These are phyloP conservation scores for Glaucopsyche alexis DNA, from an alignment of 2,888 invertebrate genomes.

Conservation along the genomic window DNA sequence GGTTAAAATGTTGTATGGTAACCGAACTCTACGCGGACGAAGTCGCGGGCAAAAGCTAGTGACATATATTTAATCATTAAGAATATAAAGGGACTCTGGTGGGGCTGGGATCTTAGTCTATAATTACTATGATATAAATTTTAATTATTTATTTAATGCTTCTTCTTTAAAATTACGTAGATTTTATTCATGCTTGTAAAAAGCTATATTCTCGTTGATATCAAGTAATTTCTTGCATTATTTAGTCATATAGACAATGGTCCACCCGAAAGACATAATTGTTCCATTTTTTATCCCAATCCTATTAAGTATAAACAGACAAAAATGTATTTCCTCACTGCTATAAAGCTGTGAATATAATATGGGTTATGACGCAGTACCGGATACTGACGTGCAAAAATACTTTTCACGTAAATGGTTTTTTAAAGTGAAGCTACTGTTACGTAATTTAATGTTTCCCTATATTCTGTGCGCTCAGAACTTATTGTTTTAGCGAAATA, in stretches of 20 bases:
- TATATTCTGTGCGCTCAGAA: no score
- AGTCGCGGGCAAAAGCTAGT: no score
- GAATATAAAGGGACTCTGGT: no score
- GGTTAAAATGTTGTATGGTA: no score
- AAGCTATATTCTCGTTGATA: neutral
- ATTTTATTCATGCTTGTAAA: neutral
- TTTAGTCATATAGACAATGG: neutral
- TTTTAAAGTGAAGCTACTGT: neutral
- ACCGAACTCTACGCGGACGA: no score
- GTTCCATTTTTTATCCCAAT: constrained; percentile 10
- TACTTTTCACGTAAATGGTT: neutral
- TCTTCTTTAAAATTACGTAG: no score
- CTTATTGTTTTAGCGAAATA: no score
- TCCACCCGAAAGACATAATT: neutral
- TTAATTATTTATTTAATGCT: no score
- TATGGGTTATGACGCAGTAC: neutral
- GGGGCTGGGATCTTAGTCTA: no score
- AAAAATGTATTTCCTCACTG: constrained; percentile 5
- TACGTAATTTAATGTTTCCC: no score
- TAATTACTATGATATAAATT: no score
- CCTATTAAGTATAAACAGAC: neutral
- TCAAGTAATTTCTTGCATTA: neutral
- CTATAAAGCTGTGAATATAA: neutral
- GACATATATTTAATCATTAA: no score
- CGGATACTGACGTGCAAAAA: neutral